These are phyloP conservation scores for Falco columbarius DNA, from an alignment of 2,797 vertebrate genomes.

Conservation along the genomic window DNA sequence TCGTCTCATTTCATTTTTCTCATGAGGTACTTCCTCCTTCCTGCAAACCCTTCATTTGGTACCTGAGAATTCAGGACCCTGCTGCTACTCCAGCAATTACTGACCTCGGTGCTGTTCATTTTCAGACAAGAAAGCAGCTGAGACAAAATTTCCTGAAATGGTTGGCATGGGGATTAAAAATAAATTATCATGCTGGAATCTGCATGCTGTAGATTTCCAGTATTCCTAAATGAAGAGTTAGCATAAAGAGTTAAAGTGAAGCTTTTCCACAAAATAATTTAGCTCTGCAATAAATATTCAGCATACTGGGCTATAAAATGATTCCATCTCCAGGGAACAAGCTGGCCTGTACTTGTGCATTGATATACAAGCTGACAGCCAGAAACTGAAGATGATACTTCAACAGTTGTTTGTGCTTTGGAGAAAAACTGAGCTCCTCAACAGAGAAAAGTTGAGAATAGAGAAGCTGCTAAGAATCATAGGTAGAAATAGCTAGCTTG, in stretches of 20 bases:
- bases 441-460: background rate
- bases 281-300: constrained; percentile 35
- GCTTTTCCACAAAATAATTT: background rate
- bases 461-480: background rate
- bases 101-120: constrained; percentile 36
- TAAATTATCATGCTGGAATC: constrained; percentile 15
- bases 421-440: background rate
- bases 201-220: constrained; percentile 11
- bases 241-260: constrained; percentile 39
- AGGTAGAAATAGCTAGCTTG: background rate
- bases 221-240: constrained; percentile 32
- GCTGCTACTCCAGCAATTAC: constrained; percentile 60
- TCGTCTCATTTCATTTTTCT: background rate
- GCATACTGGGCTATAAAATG: background rate
- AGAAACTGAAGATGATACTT: background rate
- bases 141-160: constrained; percentile 42
- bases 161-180: constrained; percentile 44
- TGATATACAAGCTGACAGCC: background rate
- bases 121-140: constrained; percentile 47
- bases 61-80: constrained; percentile 15
- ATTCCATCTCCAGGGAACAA: background rate
- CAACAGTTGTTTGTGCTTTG: constrained; percentile 38
- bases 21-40: background rate
- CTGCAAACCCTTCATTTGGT: constrained; percentile 5
- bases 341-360: background rate